Evolutionary conservation across 35 echinoderm and acorn worm species (phyloP).

Genomic region (Acanthaster planci): DNA sequence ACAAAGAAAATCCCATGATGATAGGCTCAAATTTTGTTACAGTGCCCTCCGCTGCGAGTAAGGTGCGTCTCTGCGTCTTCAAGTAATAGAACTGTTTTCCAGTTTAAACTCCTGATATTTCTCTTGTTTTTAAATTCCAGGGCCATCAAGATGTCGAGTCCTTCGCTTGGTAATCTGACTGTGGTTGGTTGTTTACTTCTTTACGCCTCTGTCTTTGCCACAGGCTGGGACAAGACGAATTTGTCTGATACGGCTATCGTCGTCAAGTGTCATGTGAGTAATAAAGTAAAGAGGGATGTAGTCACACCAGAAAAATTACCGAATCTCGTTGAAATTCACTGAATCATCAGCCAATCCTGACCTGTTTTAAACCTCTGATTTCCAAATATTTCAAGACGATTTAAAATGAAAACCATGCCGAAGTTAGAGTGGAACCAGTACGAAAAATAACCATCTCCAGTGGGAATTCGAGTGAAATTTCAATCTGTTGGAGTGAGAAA

Average conservation of each 20-base stretch:
- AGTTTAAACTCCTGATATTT: neutral
- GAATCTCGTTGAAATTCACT: too few relatives aligned
- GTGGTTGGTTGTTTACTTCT: slow-evolving; percentile 32
- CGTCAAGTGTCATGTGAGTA: slow-evolving; percentile 17
- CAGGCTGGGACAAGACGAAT: neutral
- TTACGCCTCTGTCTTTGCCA: slow-evolving; percentile 11
- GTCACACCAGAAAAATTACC: too few relatives aligned
- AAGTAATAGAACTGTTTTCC: neutral
- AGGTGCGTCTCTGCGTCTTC: neutral
- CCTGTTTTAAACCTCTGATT: too few relatives aligned
- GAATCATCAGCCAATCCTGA: too few relatives aligned
- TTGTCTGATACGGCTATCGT: slow-evolving; percentile 23
- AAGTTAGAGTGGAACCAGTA: too few relatives aligned
- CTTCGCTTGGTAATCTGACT: slow-evolving; percentile 11
- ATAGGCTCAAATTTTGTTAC: neutral
- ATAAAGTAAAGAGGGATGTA: too few relatives aligned
- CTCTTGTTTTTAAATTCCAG: neutral
- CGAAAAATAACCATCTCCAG: too few relatives aligned
- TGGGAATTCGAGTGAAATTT: too few relatives aligned
- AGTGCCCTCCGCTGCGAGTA: neutral
- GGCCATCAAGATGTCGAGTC: slow-evolving; percentile 50
- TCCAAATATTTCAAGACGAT: too few relatives aligned
- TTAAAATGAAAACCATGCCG: too few relatives aligned
- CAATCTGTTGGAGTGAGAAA: too few relatives aligned
- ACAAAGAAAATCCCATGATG: too few relatives aligned